A percentile compares a stretch with the other conserved stretches of the same genome.
These are phyloP conservation scores for Lichenostomus cassidix DNA, from an alignment of 2,113 vertebrate genomes.

Conservation along the genomic window DNA sequence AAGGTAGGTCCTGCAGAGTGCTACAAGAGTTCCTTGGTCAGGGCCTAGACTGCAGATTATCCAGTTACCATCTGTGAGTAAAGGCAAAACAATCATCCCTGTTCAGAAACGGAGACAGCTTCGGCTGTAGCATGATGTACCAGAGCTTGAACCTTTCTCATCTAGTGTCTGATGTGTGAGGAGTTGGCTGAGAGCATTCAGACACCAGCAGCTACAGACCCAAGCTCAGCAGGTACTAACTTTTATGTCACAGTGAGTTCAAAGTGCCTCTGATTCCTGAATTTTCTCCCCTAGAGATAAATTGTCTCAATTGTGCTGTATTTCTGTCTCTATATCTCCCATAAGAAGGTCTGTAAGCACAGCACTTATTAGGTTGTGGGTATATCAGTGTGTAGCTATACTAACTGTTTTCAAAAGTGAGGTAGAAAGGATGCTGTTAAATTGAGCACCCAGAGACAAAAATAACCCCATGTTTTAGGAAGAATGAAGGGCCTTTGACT, in stretches of 20 bases:
- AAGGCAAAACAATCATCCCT: neutral
- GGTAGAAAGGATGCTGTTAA: neutral
- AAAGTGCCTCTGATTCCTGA: fast-evolving
- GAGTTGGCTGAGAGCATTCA: neutral
- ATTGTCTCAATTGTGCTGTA: neutral
- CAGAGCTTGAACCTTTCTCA: neutral
- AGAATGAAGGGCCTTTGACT: neutral
- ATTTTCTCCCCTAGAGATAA: neutral
- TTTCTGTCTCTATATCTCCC: neutral
- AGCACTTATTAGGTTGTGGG: neutral
- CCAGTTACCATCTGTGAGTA: neutral
- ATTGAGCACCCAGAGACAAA: neutral
- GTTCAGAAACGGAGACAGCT: neutral
- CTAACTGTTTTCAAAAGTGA: neutral
- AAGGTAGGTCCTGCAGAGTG: neutral
- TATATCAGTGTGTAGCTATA: neutral
- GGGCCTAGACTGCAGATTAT: neutral
- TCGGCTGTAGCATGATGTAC: neutral
- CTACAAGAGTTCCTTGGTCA: neutral
- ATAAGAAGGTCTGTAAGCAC: neutral
- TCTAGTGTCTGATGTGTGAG: neutral
- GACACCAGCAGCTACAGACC: neutral
- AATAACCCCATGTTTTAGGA: neutral
- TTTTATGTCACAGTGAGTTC: neutral
- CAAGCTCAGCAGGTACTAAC: neutral